Percentiles rank a stretch among this genome's conserved stretches.
phyloP scores from a whole-genome alignment of 2,888 invertebrate species.

The Phengaris arion region DNA sequence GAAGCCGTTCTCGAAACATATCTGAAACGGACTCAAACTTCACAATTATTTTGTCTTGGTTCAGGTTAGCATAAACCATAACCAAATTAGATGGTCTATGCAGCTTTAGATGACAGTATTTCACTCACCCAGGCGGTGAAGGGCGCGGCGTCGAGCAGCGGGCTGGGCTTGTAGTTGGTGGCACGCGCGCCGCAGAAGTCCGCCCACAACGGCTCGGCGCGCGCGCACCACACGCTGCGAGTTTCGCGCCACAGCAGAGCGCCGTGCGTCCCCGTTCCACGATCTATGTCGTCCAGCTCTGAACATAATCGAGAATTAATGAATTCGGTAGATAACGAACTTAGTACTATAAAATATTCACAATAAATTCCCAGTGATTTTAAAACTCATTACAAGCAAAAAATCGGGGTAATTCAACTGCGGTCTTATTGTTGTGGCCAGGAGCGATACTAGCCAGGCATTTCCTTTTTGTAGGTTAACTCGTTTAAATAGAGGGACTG shows the following conservation, averaged over 20 bases:
- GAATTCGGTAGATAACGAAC: not conserved
- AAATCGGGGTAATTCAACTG: too few species aligned
- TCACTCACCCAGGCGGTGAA: slow-evolving; percentile 87
- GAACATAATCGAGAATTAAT: slow-evolving; percentile 32
- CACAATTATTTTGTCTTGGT: too few species aligned
- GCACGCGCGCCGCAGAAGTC: slow-evolving; percentile 93
- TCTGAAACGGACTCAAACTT: slow-evolving; percentile 41
- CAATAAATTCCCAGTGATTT: not conserved
- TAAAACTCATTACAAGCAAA: too few species aligned
- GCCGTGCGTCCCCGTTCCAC: slow-evolving; percentile 64
- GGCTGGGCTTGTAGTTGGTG: slow-evolving; percentile 85
- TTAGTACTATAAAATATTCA: not conserved
- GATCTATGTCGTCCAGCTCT: slow-evolving; percentile 79
- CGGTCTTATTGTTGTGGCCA: too few species aligned
- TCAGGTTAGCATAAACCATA: too few species aligned
- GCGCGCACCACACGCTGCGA: slow-evolving; percentile 93
- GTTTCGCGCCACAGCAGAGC: slow-evolving; percentile 89
- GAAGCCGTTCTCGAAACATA: slow-evolving; percentile 67
- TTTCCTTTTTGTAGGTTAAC: too few species aligned
- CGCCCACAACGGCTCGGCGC: slow-evolving; percentile 94
- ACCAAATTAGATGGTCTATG: too few species aligned
- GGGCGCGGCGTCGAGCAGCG: slow-evolving; percentile 92
- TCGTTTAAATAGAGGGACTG: too few species aligned
- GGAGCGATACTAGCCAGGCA: too few species aligned
- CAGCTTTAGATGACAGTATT: not conserved